Conservation (phyloP, 2,113 vertebrate genomes). For the Damaliscus lunatus region DNA sequence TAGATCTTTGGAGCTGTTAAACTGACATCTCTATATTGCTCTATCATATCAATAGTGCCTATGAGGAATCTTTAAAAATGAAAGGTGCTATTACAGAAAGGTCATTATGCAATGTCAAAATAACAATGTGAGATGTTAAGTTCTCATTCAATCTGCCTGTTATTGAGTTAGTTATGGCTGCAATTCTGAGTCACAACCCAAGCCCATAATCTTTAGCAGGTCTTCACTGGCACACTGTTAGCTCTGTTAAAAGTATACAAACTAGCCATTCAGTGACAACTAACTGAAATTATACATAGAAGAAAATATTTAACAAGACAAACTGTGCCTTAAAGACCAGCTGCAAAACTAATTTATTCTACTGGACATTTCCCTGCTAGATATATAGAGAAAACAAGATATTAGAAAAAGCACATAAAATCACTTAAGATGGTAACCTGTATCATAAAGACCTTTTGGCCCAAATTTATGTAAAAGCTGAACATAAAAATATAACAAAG, state of each 20-base stretch:
- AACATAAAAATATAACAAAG: neutral
- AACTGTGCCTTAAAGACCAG: neutral
- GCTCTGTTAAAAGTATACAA: conserved; percentile 17
- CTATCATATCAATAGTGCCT: conserved; percentile 50
- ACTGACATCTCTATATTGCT: conserved; percentile 53
- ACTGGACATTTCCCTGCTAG: conserved; percentile 1
- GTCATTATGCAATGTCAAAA: conserved; percentile 67
- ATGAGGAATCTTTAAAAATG: conserved; percentile 63
- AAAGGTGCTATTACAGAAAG: conserved; percentile 65
- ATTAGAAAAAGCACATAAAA: conserved; percentile 11
- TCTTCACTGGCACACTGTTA: neutral
- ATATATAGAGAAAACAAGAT: neutral
- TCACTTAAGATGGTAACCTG: neutral
- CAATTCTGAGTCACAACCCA: conserved; percentile 42
- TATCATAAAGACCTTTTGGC: neutral
- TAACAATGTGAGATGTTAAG: conserved; percentile 59
- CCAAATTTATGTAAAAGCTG: neutral
- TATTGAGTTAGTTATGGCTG: conserved; percentile 27
- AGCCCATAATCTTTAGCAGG: neutral
- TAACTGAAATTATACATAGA: neutral
- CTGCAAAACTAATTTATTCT: conserved; percentile 7
- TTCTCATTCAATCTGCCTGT: conserved; percentile 62
- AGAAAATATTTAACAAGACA: conserved; percentile 25
- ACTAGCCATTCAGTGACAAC: neutral
- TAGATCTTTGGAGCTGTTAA: conserved; percentile 67